Percentiles rank a stretch among this genome's conserved stretches.
Conservation (phyloP, 37 sponge, comb jelly and placozoan species). For the Beroe forskalii region DNA sequence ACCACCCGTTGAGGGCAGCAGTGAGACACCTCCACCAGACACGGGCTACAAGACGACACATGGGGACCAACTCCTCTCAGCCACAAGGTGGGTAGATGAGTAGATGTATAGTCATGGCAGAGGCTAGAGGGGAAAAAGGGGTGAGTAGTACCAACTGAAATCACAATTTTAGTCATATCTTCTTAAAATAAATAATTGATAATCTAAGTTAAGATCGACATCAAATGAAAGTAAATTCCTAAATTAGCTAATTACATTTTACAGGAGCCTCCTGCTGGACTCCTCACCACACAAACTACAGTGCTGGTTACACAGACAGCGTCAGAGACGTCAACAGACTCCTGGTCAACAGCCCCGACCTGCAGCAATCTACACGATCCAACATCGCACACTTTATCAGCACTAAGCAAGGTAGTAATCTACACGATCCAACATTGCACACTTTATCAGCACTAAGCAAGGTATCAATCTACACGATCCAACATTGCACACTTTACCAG, state of each 20-base stretch:
- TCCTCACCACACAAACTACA: slow-evolving; percentile 48
- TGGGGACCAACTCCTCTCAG: not conserved
- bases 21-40: slow-evolving; percentile 15
- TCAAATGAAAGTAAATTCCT: too few species aligned
- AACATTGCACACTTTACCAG: slow-evolving; percentile 26
- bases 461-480: not conserved
- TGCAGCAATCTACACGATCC: not conserved
- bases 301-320: slow-evolving; percentile 29
- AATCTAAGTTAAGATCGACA: too few species aligned
- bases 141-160: too few species aligned
- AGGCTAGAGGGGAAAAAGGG: too few species aligned
- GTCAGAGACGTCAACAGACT: slow-evolving; percentile 40
- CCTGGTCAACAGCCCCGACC: not conserved
- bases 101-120: too few species aligned
- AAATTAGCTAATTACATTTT: too few species aligned
- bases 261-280: too few species aligned
- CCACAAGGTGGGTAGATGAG: not conserved
- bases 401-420: not conserved
- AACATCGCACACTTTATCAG: slow-evolving; percentile 33
- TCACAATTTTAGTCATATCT: too few species aligned
- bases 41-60: not conserved
- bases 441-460: slow-evolving; percentile 8
- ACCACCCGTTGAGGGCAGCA: not conserved
- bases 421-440: slow-evolving; percentile 1
- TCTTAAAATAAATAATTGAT: too few species aligned